Conservation (phyloP, 2,113 vertebrate species). For the Theropithecus gelada region DNA sequence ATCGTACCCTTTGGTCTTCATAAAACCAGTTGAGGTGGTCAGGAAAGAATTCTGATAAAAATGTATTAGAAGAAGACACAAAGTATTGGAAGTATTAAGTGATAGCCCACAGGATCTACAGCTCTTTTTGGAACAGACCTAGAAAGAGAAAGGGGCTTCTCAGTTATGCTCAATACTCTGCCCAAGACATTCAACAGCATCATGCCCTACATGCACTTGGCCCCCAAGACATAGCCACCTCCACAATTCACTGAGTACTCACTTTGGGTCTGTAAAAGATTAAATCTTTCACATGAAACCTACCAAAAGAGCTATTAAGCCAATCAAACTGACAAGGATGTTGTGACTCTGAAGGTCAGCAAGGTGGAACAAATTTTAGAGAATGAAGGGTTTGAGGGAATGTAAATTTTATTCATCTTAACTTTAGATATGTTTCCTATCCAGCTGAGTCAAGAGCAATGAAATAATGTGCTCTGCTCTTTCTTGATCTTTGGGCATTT, state of each 20-base stretch:
- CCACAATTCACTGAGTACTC: neutral
- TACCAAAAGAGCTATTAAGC: neutral
- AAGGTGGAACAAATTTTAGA: neutral
- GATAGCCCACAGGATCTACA: neutral
- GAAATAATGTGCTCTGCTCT: neutral
- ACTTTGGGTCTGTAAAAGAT: neutral
- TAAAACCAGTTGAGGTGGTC: neutral
- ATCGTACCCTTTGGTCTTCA: neutral
- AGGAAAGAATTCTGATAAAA: neutral
- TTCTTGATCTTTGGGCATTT: neutral
- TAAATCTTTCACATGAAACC: neutral
- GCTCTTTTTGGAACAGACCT: neutral
- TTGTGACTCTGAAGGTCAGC: neutral
- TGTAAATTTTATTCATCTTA: neutral
- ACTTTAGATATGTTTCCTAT: neutral
- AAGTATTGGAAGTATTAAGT: neutral
- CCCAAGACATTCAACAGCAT: neutral
- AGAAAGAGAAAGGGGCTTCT: neutral
- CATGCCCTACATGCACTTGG: neutral
- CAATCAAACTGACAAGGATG: neutral
- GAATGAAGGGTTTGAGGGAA: neutral
- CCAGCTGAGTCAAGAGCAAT: neutral
- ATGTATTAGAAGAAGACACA: neutral
- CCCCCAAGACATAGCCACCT: neutral
- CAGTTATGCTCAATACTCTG: neutral